Base-by-base conservation (phyloP, 1,140 invertebrate genomes). In the Diorhabda carinulata region DNA sequence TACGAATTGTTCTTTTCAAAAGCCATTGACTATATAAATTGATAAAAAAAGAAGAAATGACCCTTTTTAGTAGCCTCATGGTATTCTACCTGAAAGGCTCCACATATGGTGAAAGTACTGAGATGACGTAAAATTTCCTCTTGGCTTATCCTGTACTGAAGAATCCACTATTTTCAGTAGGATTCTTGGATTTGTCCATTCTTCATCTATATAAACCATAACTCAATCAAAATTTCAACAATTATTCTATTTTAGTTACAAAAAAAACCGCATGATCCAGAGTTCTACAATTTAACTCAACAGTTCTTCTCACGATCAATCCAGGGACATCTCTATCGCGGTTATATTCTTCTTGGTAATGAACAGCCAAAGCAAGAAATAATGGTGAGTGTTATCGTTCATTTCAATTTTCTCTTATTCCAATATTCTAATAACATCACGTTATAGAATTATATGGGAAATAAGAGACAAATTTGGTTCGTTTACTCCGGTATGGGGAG, bases 401-500 rank as follows among this genome's bases (percentile, higher is more conserved):
- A 64, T 6, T 61, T 61, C 2, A 61, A 1, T 25, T 25, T 25
- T 25, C 25, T 25, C 2, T 25, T 25, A 25, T 25, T 25, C 0
- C 25, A 25, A 25, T 25, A 25, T 25, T 25, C 25, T 1, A 25
- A 25, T 25, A 25, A 25, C 25, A 44, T 7, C 6, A 60, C 60
- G 25, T 44, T 87, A 86, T 6, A 87, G 90, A 72, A 80, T 67
- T 77, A 76, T 61, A 72, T 74, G 58, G 80, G 81, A 10, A 80
- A 78, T 42, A 81, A 81, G 70, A 73, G 80, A 10, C 77, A 77
- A 71, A 72, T 67, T 74, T 91, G 88, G 86, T 90, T 85, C 78
- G 82, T 91, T 25, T 91, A 88, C 77, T 84, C 88, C 72, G 90
- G 89, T 56, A 90, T 91, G 88, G 90, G 89, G 4, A 85, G 85